Evolutionary conservation across 2,888 invertebrate genomes (phyloP).

Genomic region (Heteromyza rotundicornis): DNA sequence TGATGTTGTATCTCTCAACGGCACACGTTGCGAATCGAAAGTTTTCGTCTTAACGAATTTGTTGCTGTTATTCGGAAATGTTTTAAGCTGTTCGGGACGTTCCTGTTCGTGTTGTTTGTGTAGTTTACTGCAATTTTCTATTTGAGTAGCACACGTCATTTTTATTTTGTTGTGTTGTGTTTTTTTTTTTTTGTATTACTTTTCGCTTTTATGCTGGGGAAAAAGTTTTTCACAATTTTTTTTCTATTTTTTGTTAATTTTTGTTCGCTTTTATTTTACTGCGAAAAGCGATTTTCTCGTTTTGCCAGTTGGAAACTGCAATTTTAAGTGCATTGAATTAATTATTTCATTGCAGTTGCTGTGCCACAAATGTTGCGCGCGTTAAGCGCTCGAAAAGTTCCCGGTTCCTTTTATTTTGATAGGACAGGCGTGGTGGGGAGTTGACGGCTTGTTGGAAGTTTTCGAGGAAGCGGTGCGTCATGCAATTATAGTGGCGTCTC

Average conservation of each 20-base stretch:
- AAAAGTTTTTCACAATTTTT: slow-evolving; percentile 16
- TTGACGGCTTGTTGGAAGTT: neutral
- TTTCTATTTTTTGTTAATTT: neutral
- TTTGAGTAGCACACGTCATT: slow-evolving; percentile 27
- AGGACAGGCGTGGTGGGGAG: too few species aligned
- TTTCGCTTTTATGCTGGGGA: slow-evolving; percentile 9
- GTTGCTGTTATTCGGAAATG: slow-evolving; percentile 9
- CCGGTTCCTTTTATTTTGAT: slow-evolving; percentile 8
- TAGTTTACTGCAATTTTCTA: slow-evolving; percentile 19
- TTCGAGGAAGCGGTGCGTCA: neutral
- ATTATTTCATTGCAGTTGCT: slow-evolving; percentile 47
- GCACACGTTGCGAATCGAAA: slow-evolving; percentile 14
- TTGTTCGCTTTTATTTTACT: slow-evolving; percentile 18
- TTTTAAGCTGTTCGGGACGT: neutral
- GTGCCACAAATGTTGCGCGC: slow-evolving; percentile 30
- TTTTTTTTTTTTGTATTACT: neutral
- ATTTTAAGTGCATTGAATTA: slow-evolving; percentile 53
- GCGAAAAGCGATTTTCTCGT: slow-evolving; percentile 26
- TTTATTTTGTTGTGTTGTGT: slow-evolving; percentile 11
- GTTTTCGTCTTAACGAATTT: slow-evolving; percentile 21
- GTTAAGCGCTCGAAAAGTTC: slow-evolving; percentile 29
- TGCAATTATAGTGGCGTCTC: neutral
- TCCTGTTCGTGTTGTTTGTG: neutral
- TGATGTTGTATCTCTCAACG: slow-evolving; percentile 9
- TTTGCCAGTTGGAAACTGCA: slow-evolving; percentile 38